phyloP scores from a whole-genome alignment of 2,797 vertebrate genomes.

The Sebastiscus albofasciatus region DNA sequence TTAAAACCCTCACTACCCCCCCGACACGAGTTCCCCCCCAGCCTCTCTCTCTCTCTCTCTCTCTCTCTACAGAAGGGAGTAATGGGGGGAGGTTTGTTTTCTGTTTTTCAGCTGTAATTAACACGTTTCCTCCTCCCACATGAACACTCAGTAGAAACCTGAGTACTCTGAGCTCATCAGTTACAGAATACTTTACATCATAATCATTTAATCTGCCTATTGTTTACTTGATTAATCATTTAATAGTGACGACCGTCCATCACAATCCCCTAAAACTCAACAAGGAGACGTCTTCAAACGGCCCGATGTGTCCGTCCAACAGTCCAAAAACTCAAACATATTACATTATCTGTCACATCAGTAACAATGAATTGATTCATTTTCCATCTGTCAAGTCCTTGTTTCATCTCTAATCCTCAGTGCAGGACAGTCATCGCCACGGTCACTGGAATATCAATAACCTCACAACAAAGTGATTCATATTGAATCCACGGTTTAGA shows the following conservation, averaged over 20 bases:
- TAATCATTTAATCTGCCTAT: background rate
- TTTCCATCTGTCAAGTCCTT: background rate
- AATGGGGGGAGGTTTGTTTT: conserved; percentile 61
- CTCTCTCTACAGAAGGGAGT: background rate
- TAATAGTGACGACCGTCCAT: background rate
- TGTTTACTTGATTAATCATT: background rate
- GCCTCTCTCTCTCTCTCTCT: background rate
- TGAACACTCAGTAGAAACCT: background rate
- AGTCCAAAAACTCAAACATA: background rate
- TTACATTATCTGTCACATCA: background rate
- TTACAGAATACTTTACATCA: background rate
- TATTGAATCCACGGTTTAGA: background rate
- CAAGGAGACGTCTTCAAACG: background rate
- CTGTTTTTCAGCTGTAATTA: conserved; percentile 49
- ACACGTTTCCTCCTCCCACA: background rate
- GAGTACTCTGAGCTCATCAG: background rate
- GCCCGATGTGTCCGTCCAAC: background rate
- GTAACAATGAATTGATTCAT: background rate
- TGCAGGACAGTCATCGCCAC: background rate
- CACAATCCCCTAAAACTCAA: background rate
- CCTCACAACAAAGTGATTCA: background rate
- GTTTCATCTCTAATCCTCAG: background rate
- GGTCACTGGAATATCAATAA: background rate
- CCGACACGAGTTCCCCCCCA: conserved; percentile 21
- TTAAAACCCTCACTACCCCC: conserved; percentile 14